phyloP scores from a whole-genome alignment of 2,113 vertebrate genomes.

The Microcebus murinus region DNA sequence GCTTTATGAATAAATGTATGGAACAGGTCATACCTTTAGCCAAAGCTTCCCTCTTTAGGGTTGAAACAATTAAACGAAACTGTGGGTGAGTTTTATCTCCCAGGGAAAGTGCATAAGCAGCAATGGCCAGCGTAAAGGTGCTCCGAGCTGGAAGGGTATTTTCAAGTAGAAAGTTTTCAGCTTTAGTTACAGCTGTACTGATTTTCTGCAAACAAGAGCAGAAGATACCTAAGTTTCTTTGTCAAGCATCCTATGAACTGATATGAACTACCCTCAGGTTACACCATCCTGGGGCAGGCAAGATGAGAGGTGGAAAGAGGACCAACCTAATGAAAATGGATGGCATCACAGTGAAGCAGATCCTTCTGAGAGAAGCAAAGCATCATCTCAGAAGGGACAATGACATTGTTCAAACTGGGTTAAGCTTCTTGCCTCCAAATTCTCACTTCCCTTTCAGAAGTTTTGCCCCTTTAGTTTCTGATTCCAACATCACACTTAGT shows the following conservation, averaged over 20 bases:
- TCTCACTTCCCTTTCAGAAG: background rate
- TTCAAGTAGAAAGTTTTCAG: constrained; percentile 86
- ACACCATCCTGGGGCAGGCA: background rate
- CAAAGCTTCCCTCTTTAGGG: constrained; percentile 86
- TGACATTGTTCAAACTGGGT: background rate
- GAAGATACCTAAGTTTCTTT: constrained; percentile 13
- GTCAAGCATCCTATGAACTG: background rate
- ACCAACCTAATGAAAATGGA: background rate
- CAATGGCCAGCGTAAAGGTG: constrained; percentile 90
- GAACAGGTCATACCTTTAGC: constrained; percentile 84
- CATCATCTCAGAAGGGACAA: background rate
- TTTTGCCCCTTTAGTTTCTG: constrained; percentile 2
- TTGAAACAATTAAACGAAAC: constrained; percentile 25
- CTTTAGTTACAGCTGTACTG: constrained; percentile 81
- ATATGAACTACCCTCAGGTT: background rate
- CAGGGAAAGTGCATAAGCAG: constrained; percentile 89
- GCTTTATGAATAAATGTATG: background rate
- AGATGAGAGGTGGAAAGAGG: background rate
- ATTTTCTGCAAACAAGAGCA: constrained; percentile 85
- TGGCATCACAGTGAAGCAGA: background rate
- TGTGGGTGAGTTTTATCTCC: constrained; percentile 71
- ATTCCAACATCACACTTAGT: background rate
- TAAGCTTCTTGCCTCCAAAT: background rate
- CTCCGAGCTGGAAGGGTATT: constrained; percentile 84
- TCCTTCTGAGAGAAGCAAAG: background rate